A percentile compares a stretch with the other conserved stretches of the same genome.
Evolutionary conservation across 2,888 invertebrate species (phyloP).

Genomic region (Sphinx pinastri): DNA sequence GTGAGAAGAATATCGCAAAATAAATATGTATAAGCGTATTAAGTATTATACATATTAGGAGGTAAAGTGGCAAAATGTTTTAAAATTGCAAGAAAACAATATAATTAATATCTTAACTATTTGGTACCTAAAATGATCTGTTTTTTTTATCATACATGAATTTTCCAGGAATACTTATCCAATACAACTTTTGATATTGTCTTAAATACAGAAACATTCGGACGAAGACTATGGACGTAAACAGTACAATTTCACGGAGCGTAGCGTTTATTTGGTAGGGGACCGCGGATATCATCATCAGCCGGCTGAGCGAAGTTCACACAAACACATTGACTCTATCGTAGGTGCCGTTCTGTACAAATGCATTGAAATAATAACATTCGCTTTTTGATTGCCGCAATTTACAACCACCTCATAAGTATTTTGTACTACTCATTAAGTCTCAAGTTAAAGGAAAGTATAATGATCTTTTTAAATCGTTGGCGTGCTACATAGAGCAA

Average conservation of each 20-base stretch:
- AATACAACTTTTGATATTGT: background rate
- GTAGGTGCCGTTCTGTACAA: background rate
- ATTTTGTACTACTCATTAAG: no score
- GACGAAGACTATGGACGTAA: background rate
- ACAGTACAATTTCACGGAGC: slow-evolving; percentile 15
- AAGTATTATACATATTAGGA: background rate
- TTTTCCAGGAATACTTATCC: background rate
- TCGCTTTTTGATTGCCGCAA: background rate
- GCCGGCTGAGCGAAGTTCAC: background rate
- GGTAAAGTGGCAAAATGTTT: background rate
- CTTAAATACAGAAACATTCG: no score
- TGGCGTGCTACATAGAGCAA: no score
- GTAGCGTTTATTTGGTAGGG: slow-evolving; percentile 13
- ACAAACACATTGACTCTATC: background rate
- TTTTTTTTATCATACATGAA: background rate
- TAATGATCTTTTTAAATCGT: no score
- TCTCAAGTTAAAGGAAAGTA: no score
- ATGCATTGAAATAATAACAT: background rate
- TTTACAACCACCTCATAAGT: no score
- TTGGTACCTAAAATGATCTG: no score
- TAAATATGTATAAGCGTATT: background rate
- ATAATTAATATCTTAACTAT: no score
- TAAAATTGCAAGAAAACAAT: no score
- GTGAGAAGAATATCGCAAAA: slow-evolving; percentile 13
- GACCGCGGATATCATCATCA: slow-evolving; percentile 5